These are phyloP conservation scores for Plectropomus leopardus DNA, from an alignment of 2,113 vertebrate genomes.

Conservation along the genomic window DNA sequence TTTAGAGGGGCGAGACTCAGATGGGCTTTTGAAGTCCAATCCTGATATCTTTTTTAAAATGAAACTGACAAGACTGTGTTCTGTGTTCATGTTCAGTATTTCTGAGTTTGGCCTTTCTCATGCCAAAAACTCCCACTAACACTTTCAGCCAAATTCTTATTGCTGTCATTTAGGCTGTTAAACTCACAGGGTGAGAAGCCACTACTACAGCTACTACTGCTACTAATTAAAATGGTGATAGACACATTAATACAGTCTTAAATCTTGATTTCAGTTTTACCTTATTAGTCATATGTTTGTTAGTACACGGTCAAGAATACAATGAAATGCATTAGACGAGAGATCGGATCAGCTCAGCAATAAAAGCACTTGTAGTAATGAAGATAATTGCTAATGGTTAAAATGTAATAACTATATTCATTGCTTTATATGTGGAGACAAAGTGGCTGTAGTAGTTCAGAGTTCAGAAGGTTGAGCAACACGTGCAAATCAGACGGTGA, in stretches of 20 bases:
- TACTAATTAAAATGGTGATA: background rate
- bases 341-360: too few species aligned
- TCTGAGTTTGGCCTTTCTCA: background rate
- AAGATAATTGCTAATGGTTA: background rate
- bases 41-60: constrained; percentile 10
- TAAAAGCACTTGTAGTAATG: too few species aligned
- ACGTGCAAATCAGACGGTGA: too few species aligned
- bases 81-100: background rate
- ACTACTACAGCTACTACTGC: background rate
- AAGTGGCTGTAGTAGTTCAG: too few species aligned
- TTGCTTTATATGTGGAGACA: background rate
- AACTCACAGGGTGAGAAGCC: too few species aligned
- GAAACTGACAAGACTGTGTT: background rate
- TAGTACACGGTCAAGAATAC: too few species aligned
- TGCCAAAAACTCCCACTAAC: background rate
- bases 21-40: constrained; percentile 20
- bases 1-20: constrained; percentile 12
- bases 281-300: too few species aligned
- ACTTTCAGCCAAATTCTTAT: background rate
- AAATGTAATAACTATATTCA: background rate
- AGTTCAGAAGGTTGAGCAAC: too few species aligned
- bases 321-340: too few species aligned
- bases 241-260: background rate
- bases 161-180: background rate
- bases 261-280: too few species aligned